These are phyloP conservation scores for Motacilla alba DNA, from an alignment of 2,113 vertebrate genomes.

Conservation along the genomic window DNA sequence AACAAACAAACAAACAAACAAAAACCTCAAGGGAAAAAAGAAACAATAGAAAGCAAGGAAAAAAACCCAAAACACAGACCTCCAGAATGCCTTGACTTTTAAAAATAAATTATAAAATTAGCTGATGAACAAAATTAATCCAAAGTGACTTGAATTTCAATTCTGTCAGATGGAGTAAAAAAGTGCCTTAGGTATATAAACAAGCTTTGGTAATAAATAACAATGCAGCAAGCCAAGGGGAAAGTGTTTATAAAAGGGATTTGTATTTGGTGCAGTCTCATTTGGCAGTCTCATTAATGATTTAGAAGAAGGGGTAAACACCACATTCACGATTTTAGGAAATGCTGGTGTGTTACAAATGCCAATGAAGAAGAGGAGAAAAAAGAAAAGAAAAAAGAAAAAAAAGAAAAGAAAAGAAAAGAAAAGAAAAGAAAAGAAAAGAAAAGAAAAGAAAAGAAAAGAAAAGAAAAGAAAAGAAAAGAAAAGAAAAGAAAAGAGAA, in stretches of 20 bases:
- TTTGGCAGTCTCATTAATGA: conserved; percentile 44
- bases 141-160: conserved; percentile 43
- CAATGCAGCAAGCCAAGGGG: conserved; percentile 3
- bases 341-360: neutral
- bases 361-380: neutral
- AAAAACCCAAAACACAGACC: accelerated
- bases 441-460: no score
- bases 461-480: no score
- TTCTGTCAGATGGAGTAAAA: conserved; percentile 16
- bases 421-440: no score
- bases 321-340: conserved; percentile 14
- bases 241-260: conserved; percentile 48
- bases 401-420: accelerated
- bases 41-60: accelerated
- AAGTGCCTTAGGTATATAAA: conserved; percentile 42
- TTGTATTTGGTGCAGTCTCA: conserved; percentile 27
- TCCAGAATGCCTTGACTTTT: neutral
- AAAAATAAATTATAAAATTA: conserved; percentile 48
- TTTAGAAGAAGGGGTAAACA: conserved; percentile 46
- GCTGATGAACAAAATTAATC: conserved; percentile 44
- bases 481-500: accelerated
- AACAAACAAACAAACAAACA: neutral
- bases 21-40: neutral
- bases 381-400: no score
- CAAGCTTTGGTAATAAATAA: conserved; percentile 44